phyloP scores from a whole-genome alignment of 1,140 invertebrate genomes.

The Odontomachus brunneus region DNA sequence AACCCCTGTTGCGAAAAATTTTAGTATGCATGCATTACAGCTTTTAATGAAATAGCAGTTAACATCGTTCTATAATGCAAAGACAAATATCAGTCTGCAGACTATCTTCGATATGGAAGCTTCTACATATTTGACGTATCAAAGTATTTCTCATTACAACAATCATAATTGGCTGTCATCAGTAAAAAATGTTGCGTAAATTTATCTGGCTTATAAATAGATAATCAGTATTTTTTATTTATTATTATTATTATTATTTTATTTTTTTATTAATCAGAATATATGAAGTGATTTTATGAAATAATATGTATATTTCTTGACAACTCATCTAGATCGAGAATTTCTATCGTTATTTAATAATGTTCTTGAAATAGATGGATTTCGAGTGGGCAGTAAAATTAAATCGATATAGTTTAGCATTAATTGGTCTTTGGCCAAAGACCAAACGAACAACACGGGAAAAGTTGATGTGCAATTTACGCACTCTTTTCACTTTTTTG shows the following conservation, averaged over 20 bases:
- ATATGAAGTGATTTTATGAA: no score
- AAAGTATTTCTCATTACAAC: background rate
- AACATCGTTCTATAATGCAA: background rate
- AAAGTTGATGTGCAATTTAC: background rate
- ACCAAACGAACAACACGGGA: background rate
- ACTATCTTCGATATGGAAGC: background rate
- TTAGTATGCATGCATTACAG: no score
- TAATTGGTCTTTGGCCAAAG: conserved; percentile 27
- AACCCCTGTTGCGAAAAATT: no score
- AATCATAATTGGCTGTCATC: background rate
- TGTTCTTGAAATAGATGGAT: background rate
- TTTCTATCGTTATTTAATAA: background rate
- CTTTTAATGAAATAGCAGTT: background rate
- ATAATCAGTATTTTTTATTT: no score
- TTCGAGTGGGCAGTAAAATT: conserved; percentile 31
- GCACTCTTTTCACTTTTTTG: background rate
- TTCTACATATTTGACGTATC: background rate
- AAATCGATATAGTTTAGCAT: conserved; percentile 15
- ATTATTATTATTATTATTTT: no score
- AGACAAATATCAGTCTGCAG: background rate
- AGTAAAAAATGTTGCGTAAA: background rate
- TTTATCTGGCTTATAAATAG: background rate
- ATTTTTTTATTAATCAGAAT: no score
- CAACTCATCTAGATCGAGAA: no score
- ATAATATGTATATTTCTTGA: no score